Conservation (phyloP, 2,888 invertebrate species). For the Drosophila leonis region DNA sequence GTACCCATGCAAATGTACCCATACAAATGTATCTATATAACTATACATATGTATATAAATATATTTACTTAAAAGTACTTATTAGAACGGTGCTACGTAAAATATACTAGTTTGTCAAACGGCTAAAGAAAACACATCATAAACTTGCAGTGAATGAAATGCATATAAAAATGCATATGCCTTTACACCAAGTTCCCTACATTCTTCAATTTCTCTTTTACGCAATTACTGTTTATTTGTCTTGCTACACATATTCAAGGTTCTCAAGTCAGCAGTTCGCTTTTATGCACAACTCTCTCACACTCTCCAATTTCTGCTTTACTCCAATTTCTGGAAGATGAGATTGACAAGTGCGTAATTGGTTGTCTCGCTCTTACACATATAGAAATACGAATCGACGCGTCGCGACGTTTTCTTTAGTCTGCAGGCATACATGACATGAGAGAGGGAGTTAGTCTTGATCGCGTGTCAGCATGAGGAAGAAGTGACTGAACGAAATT, state of each 20-base stretch:
- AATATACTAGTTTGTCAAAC: not conserved
- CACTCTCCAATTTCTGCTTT: not conserved
- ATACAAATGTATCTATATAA: not conserved
- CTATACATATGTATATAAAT: not conserved
- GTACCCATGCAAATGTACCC: not conserved
- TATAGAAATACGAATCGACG: not conserved
- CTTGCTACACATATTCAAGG: slow-evolving; percentile 1
- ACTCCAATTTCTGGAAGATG: slow-evolving; percentile 1
- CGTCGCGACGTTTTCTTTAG: not conserved
- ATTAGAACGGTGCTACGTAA: not conserved
- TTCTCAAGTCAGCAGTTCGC: not conserved
- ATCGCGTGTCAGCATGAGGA: slow-evolving; percentile 1
- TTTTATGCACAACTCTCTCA: not conserved
- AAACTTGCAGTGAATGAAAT: not conserved
- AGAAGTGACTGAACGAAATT: not conserved
- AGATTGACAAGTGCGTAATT: slow-evolving; percentile 11
- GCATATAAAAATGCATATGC: not conserved
- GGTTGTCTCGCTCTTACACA: slow-evolving; percentile 1
- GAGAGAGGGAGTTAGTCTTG: not conserved
- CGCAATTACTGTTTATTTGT: not conserved
- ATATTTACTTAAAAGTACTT: not conserved
- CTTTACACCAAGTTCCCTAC: not conserved
- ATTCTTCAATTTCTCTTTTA: not conserved
- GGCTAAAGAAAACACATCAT: not conserved
- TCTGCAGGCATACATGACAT: not conserved